Conservation (phyloP, 2,113 vertebrate genomes). For the Lepus americanus region DNA sequence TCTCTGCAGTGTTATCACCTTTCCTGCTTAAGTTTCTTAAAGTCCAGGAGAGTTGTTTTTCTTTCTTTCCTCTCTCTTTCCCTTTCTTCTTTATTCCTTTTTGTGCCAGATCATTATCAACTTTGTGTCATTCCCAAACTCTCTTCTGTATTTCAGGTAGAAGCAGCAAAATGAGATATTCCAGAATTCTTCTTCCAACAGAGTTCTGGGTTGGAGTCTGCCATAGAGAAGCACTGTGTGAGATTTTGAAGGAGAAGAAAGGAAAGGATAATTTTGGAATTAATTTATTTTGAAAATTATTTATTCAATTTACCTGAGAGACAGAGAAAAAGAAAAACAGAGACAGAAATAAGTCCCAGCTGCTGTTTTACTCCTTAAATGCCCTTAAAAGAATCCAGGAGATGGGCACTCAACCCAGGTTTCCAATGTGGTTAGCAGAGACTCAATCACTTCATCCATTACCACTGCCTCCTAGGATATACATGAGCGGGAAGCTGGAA, state of each 20-base stretch:
- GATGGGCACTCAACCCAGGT: no score
- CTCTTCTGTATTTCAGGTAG: neutral
- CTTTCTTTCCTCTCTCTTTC: neutral
- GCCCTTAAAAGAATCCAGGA: neutral
- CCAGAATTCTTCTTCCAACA: neutral
- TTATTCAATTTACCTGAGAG: no score
- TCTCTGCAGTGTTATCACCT: neutral
- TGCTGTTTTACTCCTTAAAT: neutral
- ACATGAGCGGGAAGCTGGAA: no score
- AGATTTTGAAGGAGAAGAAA: neutral
- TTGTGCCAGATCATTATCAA: neutral
- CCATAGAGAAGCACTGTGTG: neutral
- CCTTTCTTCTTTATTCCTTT: neutral
- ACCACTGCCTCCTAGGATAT: no score
- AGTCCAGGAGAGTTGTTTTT: neutral
- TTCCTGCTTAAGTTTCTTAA: neutral
- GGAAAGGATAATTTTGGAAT: neutral
- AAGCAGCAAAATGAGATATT: slow-evolving; percentile 1
- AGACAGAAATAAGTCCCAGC: no score
- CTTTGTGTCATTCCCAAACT: neutral
- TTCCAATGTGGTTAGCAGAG: no score
- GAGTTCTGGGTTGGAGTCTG: neutral
- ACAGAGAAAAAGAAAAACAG: no score
- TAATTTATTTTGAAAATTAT: no score
- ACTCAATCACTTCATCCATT: no score